Evolutionary conservation across 2,797 vertebrate species (phyloP), one percentile per base, ranked within the genome.

Genomic region (Myotis myotis): DNA sequence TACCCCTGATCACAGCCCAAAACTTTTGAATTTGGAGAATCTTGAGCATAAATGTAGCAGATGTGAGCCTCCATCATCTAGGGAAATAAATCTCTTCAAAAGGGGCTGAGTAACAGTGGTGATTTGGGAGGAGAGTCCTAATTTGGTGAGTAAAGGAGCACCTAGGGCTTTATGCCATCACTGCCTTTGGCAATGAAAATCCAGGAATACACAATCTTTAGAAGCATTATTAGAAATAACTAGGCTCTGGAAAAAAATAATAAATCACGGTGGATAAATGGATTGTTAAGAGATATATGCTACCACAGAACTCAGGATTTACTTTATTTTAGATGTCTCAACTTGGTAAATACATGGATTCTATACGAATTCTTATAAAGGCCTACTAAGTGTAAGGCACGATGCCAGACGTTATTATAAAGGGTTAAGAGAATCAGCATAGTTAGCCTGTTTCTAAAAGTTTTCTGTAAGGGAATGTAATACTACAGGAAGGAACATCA

Each of bases 381-480:
- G 17, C 51, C 76, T 53, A 64, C 38, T n/a, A 68, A 78, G 12
- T 90, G 19, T 64, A 53, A 85, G 41, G 22, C 19, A 70, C 11
- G 41, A 16, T 28, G 19, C 16, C 84, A 62, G 20, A 4, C 51
- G 10, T 51, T 84, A 49, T 41, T 78, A 49, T 22, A 72, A 86
- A 92, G 81, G 10, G 47, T 87, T 91, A 89, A 95, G 53, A 90
- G 19, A 70, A 90, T 55, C 44, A 53, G n/a, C n/a, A 47, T 81
- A 33, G 64, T 36, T 30, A 92, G 22, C 11, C 79, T 87, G 16
- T 85, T 91, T 74, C 68, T 78, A 62, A 55, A 96, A 53, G 44
- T 75, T 87, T 95, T 92, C 70, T 87, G 5, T 83, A 44, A 68
- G 76, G 81, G 89, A 96, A 86, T 75, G 30, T 74, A 79, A 91